These are phyloP conservation scores for Lumbricus terrestris DNA, from an alignment of 2,888 invertebrate species.

Conservation along the genomic window DNA sequence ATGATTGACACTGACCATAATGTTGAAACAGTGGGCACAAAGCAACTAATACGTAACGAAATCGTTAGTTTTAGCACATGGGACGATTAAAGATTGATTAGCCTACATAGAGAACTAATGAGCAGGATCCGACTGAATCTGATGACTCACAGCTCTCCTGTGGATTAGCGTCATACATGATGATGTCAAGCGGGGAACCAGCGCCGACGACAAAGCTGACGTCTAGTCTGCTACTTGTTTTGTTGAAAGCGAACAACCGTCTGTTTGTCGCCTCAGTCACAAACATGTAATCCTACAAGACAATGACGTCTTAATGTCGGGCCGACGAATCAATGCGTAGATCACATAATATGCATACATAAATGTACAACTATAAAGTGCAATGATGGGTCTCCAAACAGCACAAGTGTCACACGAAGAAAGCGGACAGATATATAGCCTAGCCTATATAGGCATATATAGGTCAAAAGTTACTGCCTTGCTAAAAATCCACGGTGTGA, in stretches of 20 bases:
- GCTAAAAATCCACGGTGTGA: too few relatives aligned
- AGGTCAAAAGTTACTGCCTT: too few relatives aligned
- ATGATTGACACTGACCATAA: background rate
- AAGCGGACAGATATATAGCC: background rate
- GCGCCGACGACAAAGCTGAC: background rate
- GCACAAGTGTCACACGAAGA: background rate
- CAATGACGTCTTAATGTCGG: background rate
- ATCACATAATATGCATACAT: background rate
- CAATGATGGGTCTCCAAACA: background rate
- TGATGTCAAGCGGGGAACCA: background rate
- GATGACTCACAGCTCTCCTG: background rate
- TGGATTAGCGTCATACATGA: background rate
- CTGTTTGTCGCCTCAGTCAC: background rate
- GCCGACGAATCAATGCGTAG: too few relatives aligned
- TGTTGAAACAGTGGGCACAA: background rate
- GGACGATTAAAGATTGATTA: too few relatives aligned
- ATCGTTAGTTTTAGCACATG: too few relatives aligned
- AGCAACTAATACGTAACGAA: background rate
- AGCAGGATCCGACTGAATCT: background rate
- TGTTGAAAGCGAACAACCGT: conserved; percentile 5
- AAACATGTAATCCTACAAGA: background rate
- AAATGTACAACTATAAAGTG: background rate
- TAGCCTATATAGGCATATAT: too few relatives aligned
- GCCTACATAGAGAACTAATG: too few relatives aligned
- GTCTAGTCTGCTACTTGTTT: background rate